Evolutionary conservation across 2,113 vertebrate species (phyloP), one percentile per base, ranked within the genome.

Genomic region (Australoheros scitulus): DNA sequence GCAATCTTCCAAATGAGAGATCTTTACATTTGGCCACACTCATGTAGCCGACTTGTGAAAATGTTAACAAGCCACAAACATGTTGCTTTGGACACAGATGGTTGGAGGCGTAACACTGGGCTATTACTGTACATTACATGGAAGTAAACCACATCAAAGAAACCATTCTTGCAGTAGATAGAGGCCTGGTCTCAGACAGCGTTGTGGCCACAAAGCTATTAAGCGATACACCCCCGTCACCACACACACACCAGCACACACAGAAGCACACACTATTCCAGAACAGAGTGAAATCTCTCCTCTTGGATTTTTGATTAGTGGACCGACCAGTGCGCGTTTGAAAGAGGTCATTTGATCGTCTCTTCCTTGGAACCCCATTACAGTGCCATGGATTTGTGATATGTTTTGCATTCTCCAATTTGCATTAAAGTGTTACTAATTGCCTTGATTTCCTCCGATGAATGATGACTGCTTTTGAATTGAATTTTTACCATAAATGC

Each of bases 371-470:
- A 89, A 55, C 84, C 50, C 83, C 81, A 77, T 91, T 87, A 92
- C 91, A 79, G 64, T 64, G 22, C 22, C 88, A 80, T 82, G 84
- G 85, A 90, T 94, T 94, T 92, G 89, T 76, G 77, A 91, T 89
- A 74, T 92, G 89, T 91, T 93, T 93, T 88, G 87, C 80, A 24
- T 92, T 90, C 87, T 89, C 85, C 90, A 94, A 94, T 96, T 95
- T 94, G 92, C 95, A 95, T 95, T 92, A 90, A 94, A 95, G 92
- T 94, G 81, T 94, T 93, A 93, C 94, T 96, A 96, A 96, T 95
- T 95, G 93, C 92, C 89, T 95, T 94, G 94, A 95, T 95, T 96
- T 95, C 92, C 92, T 95, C 92, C 90, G 87, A 95, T 95, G 93
- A 95, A 91, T 93, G 92, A 95, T 93, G 94, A 91, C 94, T 95